Conservation (phyloP, 2,113 vertebrate species). For the Climacteris rufus region DNA sequence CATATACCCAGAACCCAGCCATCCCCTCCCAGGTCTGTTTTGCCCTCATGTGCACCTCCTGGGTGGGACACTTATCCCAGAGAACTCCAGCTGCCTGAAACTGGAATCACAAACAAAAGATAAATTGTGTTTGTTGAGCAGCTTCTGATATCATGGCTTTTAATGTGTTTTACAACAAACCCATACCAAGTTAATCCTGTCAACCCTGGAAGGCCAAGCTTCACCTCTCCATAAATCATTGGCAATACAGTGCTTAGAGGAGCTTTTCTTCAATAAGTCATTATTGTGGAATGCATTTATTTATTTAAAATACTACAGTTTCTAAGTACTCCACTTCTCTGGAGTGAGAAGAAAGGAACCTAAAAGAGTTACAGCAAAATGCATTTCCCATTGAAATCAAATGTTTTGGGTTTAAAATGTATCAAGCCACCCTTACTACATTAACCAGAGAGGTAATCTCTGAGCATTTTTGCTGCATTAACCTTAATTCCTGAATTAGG, state of each 20-base stretch:
- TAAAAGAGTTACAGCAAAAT: neutral
- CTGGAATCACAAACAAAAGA: neutral
- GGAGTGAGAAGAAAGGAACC: neutral
- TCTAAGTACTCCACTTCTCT: neutral
- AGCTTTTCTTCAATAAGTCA: neutral
- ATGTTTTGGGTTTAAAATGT: neutral
- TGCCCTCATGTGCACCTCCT: rapidly evolving
- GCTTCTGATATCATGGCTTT: neutral
- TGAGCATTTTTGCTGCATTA: neutral
- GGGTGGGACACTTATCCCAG: neutral
- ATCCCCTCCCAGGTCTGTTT: neutral
- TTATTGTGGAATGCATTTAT: neutral
- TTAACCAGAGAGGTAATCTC: neutral
- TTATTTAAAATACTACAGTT: neutral
- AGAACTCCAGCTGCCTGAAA: neutral
- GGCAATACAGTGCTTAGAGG: neutral
- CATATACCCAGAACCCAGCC: neutral
- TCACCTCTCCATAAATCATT: neutral
- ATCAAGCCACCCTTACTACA: neutral
- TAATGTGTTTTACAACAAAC: neutral
- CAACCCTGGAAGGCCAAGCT: neutral
- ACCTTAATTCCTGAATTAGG: neutral
- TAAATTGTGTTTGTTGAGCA: neutral
- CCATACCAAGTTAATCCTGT: neutral
- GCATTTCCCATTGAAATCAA: neutral